Conservation (phyloP, 1,140 invertebrate species). For the roundworm (Caenorhabditis elegans) region DNA sequence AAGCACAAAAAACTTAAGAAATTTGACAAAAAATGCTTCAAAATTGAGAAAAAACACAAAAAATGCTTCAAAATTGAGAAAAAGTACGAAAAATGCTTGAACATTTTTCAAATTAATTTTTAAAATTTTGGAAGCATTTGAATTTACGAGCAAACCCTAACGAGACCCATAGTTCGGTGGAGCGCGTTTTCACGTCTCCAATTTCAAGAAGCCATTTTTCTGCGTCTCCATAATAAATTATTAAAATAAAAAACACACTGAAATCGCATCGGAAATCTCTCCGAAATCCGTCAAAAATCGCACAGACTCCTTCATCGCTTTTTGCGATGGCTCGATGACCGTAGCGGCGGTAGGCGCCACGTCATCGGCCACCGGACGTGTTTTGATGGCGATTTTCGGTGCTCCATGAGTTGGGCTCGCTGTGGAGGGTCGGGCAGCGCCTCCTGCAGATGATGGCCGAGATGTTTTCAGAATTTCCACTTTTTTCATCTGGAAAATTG, state of each 20-base stretch:
- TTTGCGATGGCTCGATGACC: background rate
- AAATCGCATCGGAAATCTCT: background rate
- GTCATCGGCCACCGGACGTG: background rate
- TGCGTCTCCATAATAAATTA: too few relatives aligned
- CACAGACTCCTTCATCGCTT: background rate
- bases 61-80: too few relatives aligned
- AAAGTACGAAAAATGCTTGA: too few relatives aligned
- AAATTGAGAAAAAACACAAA: too few relatives aligned
- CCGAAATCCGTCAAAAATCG: background rate
- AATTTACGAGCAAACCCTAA: too few relatives aligned
- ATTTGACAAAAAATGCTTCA: too few relatives aligned
- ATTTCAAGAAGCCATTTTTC: too few relatives aligned
- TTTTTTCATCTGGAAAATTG: constrained; percentile 24
- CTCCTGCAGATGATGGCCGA: background rate
- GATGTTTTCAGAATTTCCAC: constrained; percentile 20
- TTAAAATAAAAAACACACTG: background rate
- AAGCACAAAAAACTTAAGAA: too few relatives aligned
- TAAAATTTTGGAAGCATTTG: too few relatives aligned
- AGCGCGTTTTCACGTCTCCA: too few relatives aligned
- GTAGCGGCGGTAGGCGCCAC: background rate
- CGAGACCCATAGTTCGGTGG: too few relatives aligned
- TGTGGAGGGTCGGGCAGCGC: background rate
- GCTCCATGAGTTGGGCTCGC: background rate
- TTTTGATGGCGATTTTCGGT: background rate
- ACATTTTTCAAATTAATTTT: too few relatives aligned